Evolutionary conservation across 1,140 invertebrate genomes (phyloP).

Genomic region (Ganaspis sp.): DNA sequence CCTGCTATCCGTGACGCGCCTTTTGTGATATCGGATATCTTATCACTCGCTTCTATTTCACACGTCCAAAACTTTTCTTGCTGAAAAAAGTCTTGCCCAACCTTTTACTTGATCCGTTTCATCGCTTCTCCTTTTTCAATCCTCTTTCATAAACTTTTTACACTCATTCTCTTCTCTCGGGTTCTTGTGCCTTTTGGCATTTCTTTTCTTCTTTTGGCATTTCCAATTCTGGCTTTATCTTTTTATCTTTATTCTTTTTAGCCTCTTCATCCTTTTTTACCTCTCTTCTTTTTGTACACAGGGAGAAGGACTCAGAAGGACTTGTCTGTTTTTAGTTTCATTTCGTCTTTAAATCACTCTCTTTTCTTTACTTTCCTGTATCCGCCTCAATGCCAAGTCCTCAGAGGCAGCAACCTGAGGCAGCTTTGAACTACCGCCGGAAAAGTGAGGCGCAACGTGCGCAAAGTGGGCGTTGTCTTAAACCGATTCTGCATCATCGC

Average conservation of each 20-base stretch:
- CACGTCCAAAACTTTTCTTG: constrained; percentile 6
- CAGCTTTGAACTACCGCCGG: constrained; percentile 18
- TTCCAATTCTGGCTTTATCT: not conserved
- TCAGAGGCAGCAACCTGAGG: not conserved
- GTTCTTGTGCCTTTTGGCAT: not conserved
- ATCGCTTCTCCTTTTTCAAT: not conserved
- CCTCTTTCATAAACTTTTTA: not conserved
- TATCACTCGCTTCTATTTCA: constrained; percentile 20
- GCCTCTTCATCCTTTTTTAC: not conserved
- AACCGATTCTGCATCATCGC: not conserved
- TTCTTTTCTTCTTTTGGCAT: not conserved
- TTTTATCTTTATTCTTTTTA: not conserved
- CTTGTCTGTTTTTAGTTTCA: not conserved
- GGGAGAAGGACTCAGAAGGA: not conserved
- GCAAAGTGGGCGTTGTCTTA: constrained; percentile 26
- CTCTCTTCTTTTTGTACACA: not conserved
- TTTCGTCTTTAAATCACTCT: not conserved
- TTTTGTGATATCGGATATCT: constrained; percentile 1
- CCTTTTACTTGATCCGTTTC: not conserved
- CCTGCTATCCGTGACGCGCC: not conserved
- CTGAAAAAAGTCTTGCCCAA: not conserved
- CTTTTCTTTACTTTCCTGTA: not conserved
- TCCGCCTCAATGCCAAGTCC: constrained; percentile 1
- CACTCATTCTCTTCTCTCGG: not conserved
- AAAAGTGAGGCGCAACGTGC: constrained; percentile 11